Evolutionary conservation across 2,113 vertebrate species (phyloP), one percentile per base, ranked within the genome.

Genomic region (Noturus placidus): DNA sequence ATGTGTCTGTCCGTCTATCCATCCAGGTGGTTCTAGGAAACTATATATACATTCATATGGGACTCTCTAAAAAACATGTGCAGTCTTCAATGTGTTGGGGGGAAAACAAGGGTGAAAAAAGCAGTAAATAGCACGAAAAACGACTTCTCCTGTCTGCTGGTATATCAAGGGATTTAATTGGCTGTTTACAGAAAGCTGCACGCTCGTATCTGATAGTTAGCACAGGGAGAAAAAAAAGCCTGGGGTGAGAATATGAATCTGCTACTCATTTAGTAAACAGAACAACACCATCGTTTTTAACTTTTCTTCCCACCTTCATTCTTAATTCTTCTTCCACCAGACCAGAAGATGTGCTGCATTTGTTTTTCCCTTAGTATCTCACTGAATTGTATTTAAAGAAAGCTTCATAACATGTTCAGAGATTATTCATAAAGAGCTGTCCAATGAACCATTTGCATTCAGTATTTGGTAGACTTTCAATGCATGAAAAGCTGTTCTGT

Each of bases 131-230:
- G 56, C 27, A 72, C 69, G n/a, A 46, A 52, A 72, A 87, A 76
- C 77, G 57, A 57, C n/a, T 82, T 57, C 57, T 87, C 57, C 69
- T 65, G 81, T 63, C 57, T 87, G 86, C 70, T 65, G 69, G 35
- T 65, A 25, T 83, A 87, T 82, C 70, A 85, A 38, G 72, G 79
- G 86, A 86, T 74, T 87, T 89, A 85, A 87, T 86, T 87, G 70
- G 78, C 72, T 89, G 89, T 87, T 86, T 87, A 89, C 86, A 33
- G 22, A 89, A 54, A 83, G 69, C 50, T 83, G 63, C 46, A 85
- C 10, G 42, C 9, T 54, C 20, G 38, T 65, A 61, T 82, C 69
- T 87, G 57, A 89, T 52, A 82, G 50, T 84, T 84, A 70, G 63
- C 85, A 69, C 81, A 87, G 50, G n/a, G 22, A n/a, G n/a, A n/a